Evolutionary conservation across 2,888 invertebrate genomes (phyloP).

Genomic region (Aethes cnicana): DNA sequence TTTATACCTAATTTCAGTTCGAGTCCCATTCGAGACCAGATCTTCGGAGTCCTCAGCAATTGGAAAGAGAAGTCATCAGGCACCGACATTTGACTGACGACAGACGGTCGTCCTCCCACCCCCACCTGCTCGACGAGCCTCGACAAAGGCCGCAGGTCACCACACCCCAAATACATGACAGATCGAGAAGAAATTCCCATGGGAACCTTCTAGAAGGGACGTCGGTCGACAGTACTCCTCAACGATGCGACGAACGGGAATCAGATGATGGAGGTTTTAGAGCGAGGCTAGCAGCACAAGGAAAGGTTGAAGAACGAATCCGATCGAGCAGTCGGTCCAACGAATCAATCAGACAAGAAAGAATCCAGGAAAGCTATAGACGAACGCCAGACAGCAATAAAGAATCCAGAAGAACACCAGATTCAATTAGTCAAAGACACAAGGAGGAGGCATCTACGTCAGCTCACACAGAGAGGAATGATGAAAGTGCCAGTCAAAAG

Average conservation of each 20-base stretch:
- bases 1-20: conserved; percentile 59
- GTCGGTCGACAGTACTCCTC: conserved; percentile 53
- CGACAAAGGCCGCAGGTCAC: conserved; percentile 63
- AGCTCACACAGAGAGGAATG: conserved; percentile 56
- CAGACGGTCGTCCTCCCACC: conserved; percentile 85
- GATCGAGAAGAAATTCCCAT: conserved; percentile 81
- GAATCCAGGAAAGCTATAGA: conserved; percentile 63
- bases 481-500: conserved; percentile 74
- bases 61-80: conserved; percentile 82
- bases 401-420: conserved; percentile 59
- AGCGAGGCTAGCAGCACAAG: conserved; percentile 65
- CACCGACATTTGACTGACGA: conserved; percentile 81
- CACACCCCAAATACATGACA: conserved; percentile 64
- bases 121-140: conserved; percentile 83
- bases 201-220: conserved; percentile 82
- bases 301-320: conserved; percentile 69
- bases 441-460: conserved; percentile 60
- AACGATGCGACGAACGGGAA: conserved; percentile 75
- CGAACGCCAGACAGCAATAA: conserved; percentile 65
- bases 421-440: conserved; percentile 59
- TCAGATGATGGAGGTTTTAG: conserved; percentile 85
- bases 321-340: conserved; percentile 71
- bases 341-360: conserved; percentile 58
- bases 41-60: conserved; percentile 83
- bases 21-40: conserved; percentile 74